Base-by-base conservation (phyloP, 2,888 invertebrate genomes). In the Tachina fera region DNA sequence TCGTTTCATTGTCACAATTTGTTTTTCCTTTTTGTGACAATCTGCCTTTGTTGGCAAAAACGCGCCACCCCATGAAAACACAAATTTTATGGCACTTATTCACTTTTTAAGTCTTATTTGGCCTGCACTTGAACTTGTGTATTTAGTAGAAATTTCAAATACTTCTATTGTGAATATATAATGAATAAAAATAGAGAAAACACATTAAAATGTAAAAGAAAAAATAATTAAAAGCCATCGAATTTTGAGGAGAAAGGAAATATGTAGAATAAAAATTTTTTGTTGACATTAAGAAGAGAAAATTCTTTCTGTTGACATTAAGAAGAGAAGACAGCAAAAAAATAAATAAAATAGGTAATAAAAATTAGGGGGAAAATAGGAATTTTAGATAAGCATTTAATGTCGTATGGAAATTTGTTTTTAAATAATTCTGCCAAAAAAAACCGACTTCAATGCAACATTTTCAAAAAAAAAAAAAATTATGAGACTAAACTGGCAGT, bases 71-170 rank as follows among this genome's bases (percentile, higher is more conserved):
- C 49, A 6, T 19, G 60, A n/a, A 45, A 76, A 65, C 43, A 31
- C 13, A 51, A 31, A 41, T 49, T 49, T 31, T 2, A 31, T 45
- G 16, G 47, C 1, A 60, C 60, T 67, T 77, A n/a, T 22, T 1
- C 76, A 49, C 14, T 58, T 74, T 72, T 67, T 72, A 72, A 45
- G 41, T 74, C 43, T 76, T 77, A 72, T 80, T 75, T 76, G 67
- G 70, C 67, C 49, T 84, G 76, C 76, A 81, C 84, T 84, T 84
- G 84, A 76, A 84, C 84, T 84, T 84, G 84, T 63, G 22, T 79
- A 77, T 78, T 72, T 61, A 47, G 58, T 51, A 68, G 65, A 67
- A 71, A 43, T 67, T 80, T 67, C 58, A 70, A 53, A 81, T 47
- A 31, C 16, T 58, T 43, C 49, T 60, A 58, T 47, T 39, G 60